Conservation (phyloP, 2,797 vertebrate species). For the Sebastes baramenuke region DNA sequence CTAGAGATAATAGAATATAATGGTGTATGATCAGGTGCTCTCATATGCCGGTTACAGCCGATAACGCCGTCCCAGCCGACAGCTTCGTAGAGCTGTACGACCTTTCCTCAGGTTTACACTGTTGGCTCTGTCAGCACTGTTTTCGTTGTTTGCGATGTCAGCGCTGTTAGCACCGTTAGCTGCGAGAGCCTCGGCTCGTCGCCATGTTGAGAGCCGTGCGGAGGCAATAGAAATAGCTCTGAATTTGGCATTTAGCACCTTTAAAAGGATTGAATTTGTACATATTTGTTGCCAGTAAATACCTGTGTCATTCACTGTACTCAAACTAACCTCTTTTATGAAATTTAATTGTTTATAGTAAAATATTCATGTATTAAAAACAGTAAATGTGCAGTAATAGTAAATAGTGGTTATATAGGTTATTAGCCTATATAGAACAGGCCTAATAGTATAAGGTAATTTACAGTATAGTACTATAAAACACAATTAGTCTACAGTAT, state of each 20-base stretch:
- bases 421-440: too few species aligned
- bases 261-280: neutral
- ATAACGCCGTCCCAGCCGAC: too few species aligned
- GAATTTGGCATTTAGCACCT: neutral
- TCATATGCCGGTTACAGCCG: rapidly evolving
- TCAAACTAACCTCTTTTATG: neutral
- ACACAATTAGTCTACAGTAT: neutral
- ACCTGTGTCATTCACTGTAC: neutral
- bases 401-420: neutral
- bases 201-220: neutral
- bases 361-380: neutral
- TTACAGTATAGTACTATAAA: neutral
- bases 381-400: neutral
- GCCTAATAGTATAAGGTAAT: neutral
- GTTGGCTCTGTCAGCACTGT: too few species aligned
- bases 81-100: rapidly evolving
- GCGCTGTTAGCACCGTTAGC: neutral
- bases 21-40: neutral
- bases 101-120: too few species aligned
- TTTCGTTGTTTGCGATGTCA: rapidly evolving
- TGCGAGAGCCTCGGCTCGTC: neutral
- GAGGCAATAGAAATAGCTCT: neutral
- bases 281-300: neutral
- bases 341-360: neutral
- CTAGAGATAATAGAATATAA: constrained; percentile 18